Evolutionary conservation across 2,888 invertebrate genomes (phyloP), one percentile per base, ranked within the genome.

Genomic region (Loripinus fragilis): DNA sequence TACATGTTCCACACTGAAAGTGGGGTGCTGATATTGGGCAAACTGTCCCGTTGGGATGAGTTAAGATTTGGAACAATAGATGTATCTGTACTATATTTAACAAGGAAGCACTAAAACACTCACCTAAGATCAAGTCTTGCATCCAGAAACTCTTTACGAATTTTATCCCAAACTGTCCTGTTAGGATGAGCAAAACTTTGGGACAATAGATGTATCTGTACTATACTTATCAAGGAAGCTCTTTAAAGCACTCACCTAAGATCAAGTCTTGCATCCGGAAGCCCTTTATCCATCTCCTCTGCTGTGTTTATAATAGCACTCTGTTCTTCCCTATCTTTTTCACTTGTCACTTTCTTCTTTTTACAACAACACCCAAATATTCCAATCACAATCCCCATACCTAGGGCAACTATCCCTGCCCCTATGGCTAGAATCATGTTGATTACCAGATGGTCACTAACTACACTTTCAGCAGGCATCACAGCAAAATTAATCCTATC

Each of bases 301-400:
- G 60, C 60, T 33, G 60, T 60, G 17, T 60, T 60, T 1, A 60
- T 60, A 3, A 60, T 60, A 60, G 60, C 60, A 60, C 33, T 60
- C 60, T 60, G 60, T 60, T 60, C 60, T 20, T 60, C 65, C 23
- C 30, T 30, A 8, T 33, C 52, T 25, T 28, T 52, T 41, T 28
- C 60, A 45, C 3, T 68, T 65, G 25, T 48, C 52, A 2, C 25
- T n/a, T 71, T 78, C 52, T 42, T 73, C 67, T 50, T 55, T 64
- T 87, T 84, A 84, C 90, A 90, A 80, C 91, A 91, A 80, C 91
- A 91, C 50, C 89, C 85, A 75, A 91, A 91, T 79, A 91, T 85
- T 68, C 90, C 90, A 28, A 90, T 83, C 67, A 90, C 86, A 67
- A 90, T 73, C 50, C 88, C 87, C 65, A 90, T 83, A 67, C 90